phyloP scores from a whole-genome alignment of 1,140 invertebrate genomes.

The Leptonema lineaticorne region DNA sequence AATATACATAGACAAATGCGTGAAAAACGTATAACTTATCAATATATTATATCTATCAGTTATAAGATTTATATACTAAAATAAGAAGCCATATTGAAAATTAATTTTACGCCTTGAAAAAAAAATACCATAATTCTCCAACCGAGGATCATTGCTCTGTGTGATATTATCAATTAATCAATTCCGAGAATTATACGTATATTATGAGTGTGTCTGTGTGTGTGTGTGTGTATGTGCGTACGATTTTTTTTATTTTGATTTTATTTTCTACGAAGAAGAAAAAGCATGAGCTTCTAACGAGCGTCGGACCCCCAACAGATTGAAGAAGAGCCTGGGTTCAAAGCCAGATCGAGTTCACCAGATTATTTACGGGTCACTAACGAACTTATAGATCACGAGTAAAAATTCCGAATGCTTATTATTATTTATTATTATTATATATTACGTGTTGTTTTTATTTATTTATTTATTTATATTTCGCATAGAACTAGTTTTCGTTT shows the following conservation, averaged over 20 bases:
- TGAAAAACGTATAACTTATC: no score
- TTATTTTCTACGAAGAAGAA: background rate
- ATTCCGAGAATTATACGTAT: background rate
- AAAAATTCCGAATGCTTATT: constrained; percentile 5
- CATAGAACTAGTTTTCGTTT: background rate
- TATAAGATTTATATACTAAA: no score
- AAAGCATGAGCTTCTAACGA: constrained; percentile 14
- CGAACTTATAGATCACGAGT: constrained; percentile 19
- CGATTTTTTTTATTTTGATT: no score
- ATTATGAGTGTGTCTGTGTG: background rate
- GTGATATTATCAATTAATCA: constrained; percentile 17
- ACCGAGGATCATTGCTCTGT: background rate
- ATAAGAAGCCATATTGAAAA: no score
- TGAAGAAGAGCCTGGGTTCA: constrained; percentile 13
- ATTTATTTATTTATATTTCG: background rate
- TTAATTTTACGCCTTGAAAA: no score
- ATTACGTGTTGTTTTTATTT: background rate
- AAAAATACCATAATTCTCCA: no score
- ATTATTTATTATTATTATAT: background rate
- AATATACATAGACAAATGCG: no score
- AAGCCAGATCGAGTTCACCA: constrained; percentile 8
- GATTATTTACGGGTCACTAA: constrained; percentile 19
- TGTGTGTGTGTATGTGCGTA: no score
- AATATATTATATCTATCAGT: no score
- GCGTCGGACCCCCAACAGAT: constrained; percentile 12